Percentiles rank a stretch among this genome's conserved stretches.
Evolutionary conservation across 1,140 invertebrate genomes (phyloP).

Genomic region (Drosophila kurseongensis): DNA sequence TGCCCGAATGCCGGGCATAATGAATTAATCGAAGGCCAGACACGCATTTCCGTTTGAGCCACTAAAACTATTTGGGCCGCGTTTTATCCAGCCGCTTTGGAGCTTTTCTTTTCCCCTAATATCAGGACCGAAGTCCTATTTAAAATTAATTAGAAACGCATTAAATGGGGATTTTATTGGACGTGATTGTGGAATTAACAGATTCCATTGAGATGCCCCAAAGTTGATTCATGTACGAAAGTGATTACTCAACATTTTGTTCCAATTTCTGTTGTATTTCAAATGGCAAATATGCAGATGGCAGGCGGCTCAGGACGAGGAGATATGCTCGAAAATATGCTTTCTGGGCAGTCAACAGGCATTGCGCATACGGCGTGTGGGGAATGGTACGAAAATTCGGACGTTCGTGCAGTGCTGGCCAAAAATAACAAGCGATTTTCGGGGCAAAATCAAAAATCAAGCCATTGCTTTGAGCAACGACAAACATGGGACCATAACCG

Average conservation of each 20-base stretch:
- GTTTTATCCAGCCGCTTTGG: conserved; percentile 18
- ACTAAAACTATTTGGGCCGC: conserved; percentile 40
- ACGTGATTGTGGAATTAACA: conserved; percentile 19
- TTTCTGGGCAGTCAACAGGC: conserved; percentile 37
- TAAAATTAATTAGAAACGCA: conserved; percentile 49
- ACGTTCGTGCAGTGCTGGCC: conserved; percentile 11
- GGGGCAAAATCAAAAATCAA: conserved; percentile 63
- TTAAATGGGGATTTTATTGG: conserved; percentile 14
- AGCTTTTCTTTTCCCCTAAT: conserved; percentile 30
- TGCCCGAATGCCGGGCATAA: conserved; percentile 42
- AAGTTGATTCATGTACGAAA: conserved; percentile 5
- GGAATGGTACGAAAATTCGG: conserved; percentile 6
- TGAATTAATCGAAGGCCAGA: conserved; percentile 75
- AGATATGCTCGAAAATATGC: conserved; percentile 36
- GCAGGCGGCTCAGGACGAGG: conserved; percentile 7
- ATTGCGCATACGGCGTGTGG: conserved; percentile 30
- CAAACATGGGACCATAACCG: conserved; percentile 35
- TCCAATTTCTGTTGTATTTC: conserved; percentile 12
- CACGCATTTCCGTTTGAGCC: conserved; percentile 56
- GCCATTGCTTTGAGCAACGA: conserved; percentile 57
- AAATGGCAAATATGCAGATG: conserved; percentile 29
- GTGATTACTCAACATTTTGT: conserved; percentile 47
- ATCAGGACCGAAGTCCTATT: conserved; percentile 8
- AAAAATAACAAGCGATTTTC: conserved; percentile 54
- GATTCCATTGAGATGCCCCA: conserved; percentile 12